Evolutionary conservation across 2,888 invertebrate species (phyloP), one percentile per base, ranked within the genome.

Genomic region (Dryobotodes eremita): DNA sequence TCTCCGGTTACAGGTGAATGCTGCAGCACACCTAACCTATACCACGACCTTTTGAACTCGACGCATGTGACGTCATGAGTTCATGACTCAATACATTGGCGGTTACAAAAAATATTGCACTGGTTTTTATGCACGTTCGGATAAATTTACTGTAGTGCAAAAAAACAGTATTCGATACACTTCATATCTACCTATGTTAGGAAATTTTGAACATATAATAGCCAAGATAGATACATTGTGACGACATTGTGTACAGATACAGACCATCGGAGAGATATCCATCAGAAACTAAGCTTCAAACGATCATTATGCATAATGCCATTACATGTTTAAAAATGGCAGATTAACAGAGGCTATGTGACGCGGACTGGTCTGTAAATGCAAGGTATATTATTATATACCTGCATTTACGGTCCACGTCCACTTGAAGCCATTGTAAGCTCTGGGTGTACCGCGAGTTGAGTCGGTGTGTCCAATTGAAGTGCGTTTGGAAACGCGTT

Each of bases 1-100:
- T 65, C 46, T 65, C 23, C 23, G 64, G 65, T 82, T 48, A 70
- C 65, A 59, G 64, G 64, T 82, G 76, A 80, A 80, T 82, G 82
- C 46, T 75, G 42, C 50, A 23, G 10, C 6, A 48, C 48, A n/a
- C 77, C n/a, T 79, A n/a, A 71, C 50, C 20, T 78, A 75, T 64
- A 48, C 10, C n/a, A 73, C 55, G 80, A 65, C 82, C 78, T 78
- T 82, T 62, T 46, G 17, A 82, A 68, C 17, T 53, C 20, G 46
- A 59, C 53, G 46, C 53, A 17, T 31, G 20, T 2, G 23, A 17
- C 42, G 53, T 13, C 20, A 76, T 83, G 59, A 61, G 55, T 70
- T 13, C 20, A 76, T 83, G 59, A 61, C 59, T 70, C 59, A 82
- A 61, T 48, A 59, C 10, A 17, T 3, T 57, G 17, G 53, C 42